phyloP scores from a whole-genome alignment of 2,797 vertebrate species.

The Limnodromus scolopaceus region DNA sequence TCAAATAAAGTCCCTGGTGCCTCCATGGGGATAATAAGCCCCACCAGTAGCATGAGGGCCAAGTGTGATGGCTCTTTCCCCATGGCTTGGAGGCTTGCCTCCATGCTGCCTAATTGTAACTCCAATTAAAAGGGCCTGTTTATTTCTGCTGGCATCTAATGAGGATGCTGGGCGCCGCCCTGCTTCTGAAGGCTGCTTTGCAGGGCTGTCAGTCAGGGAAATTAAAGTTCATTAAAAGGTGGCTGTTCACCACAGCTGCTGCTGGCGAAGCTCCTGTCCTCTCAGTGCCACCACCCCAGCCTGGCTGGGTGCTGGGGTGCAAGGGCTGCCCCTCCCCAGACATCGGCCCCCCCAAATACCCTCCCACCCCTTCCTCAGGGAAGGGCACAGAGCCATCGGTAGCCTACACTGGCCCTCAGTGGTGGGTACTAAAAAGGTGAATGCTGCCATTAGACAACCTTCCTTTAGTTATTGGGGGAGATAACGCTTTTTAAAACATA shows the following conservation, averaged over 20 bases:
- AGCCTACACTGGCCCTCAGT: neutral
- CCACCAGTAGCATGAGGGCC: neutral
- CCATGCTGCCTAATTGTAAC: neutral
- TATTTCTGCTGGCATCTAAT: neutral
- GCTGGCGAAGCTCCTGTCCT: neutral
- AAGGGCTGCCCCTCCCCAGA: neutral
- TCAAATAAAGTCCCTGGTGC: neutral
- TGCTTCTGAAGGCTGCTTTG: neutral
- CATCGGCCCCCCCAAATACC: too few relatives aligned
- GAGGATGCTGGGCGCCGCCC: neutral
- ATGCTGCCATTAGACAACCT: neutral
- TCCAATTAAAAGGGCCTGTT: neutral
- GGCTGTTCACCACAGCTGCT: neutral
- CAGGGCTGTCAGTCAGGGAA: neutral
- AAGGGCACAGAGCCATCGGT: rapidly evolving
- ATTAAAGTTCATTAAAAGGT: neutral
- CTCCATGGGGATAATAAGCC: neutral
- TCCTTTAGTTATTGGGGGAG: neutral
- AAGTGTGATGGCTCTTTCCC: neutral
- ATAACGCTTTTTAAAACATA: neutral
- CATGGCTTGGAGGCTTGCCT: neutral
- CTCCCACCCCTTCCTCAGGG: neutral
- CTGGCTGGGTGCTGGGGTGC: neutral
- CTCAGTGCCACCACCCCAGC: rapidly evolving
- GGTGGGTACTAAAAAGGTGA: neutral